phyloP scores from a whole-genome alignment of 2,113 vertebrate species.

The Neogale vison region DNA sequence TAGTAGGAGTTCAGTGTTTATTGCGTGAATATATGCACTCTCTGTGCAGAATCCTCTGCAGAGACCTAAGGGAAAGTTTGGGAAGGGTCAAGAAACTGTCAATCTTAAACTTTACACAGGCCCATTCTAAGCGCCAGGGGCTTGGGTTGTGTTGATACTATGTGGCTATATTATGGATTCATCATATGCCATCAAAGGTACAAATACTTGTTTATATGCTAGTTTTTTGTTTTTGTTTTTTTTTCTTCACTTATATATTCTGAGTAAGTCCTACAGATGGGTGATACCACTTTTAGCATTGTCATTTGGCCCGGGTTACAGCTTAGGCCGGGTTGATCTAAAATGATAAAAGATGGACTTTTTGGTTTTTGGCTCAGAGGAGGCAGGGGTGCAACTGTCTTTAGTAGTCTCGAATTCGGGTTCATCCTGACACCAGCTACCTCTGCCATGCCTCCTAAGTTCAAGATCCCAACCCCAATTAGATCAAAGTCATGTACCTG shows the following conservation, averaged over 20 bases:
- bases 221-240: background rate
- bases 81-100: background rate
- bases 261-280: background rate
- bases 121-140: background rate
- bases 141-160: background rate
- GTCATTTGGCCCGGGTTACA: background rate
- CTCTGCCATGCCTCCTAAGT: background rate
- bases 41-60: background rate
- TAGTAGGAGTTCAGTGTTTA: background rate
- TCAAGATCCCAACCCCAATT: background rate
- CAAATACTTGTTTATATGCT: background rate
- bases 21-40: background rate
- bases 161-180: background rate
- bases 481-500: background rate
- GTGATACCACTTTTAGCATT: background rate
- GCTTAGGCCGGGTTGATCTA: background rate
- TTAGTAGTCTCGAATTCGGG: background rate
- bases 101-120: background rate
- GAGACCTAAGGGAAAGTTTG: background rate
- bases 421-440: background rate
- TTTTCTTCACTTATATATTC: background rate
- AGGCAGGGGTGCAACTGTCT: background rate
- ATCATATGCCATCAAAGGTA: background rate
- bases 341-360: constrained; percentile 32
- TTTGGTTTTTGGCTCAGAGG: background rate